phyloP scores from a whole-genome alignment of 2,797 vertebrate species.

The Rhabdophis nuchalis region DNA sequence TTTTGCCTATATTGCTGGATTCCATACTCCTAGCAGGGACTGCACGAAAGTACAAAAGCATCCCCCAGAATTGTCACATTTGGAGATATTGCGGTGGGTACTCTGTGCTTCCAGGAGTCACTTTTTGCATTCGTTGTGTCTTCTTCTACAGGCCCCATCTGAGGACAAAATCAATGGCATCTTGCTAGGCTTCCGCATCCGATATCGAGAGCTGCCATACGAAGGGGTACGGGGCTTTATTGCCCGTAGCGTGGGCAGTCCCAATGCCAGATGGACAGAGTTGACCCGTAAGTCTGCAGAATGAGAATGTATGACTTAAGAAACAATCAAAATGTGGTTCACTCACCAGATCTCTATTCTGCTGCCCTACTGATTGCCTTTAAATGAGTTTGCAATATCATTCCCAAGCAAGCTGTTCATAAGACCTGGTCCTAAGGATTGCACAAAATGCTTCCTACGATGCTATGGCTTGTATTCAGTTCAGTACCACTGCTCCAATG shows the following conservation, averaged over 20 bases:
- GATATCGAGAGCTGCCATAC: conserved; percentile 86
- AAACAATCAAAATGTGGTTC: not conserved
- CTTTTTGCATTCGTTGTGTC: not conserved
- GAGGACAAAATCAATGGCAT: conserved; percentile 95
- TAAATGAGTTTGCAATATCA: not conserved
- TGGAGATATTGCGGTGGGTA: not conserved
- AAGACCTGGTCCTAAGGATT: not conserved
- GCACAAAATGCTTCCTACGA: not conserved
- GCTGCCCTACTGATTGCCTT: not conserved
- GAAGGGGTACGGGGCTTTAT: conserved; percentile 81
- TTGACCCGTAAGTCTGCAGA: conserved; percentile 80
- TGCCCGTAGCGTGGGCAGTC: conserved; percentile 71
- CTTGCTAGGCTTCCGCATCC: conserved; percentile 89
- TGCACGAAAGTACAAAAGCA: not conserved
- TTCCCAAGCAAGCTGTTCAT: not conserved
- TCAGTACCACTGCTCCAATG: not conserved
- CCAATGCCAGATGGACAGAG: conserved; percentile 81
- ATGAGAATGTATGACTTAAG: not conserved
- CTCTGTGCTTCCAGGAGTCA: not conserved
- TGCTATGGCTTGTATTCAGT: not conserved
- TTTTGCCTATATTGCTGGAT: not conserved
- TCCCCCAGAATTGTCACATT: not conserved
- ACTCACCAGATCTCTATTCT: not conserved
- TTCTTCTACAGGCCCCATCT: conserved; percentile 73
- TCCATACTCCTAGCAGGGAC: not conserved